phyloP scores from a whole-genome alignment of 2,797 vertebrate species.

The Lagorchestes hirsutus region DNA sequence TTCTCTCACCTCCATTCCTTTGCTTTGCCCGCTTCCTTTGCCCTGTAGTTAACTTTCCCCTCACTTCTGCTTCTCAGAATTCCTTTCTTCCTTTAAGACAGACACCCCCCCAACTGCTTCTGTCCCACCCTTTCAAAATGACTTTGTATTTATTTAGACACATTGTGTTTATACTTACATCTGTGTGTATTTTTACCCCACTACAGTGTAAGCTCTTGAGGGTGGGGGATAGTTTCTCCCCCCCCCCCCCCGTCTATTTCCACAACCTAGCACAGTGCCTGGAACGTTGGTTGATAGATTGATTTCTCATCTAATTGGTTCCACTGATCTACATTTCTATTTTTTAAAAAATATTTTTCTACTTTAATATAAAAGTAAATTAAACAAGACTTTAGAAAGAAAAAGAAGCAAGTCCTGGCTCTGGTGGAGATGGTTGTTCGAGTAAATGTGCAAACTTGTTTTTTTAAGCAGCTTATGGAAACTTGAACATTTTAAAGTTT shows the following conservation, averaged over 20 bases:
- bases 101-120: neutral
- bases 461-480: conserved; percentile 32
- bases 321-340: neutral
- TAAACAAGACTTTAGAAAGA: conserved; percentile 10
- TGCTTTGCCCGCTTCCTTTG: neutral
- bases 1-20: neutral
- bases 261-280: neutral
- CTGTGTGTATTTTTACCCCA: neutral
- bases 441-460: conserved; percentile 32
- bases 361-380: conserved; percentile 31
- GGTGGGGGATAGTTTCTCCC: neutral
- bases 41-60: neutral
- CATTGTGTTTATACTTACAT: neutral
- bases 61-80: neutral
- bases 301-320: neutral
- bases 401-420: neutral
- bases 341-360: neutral
- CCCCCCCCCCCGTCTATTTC: too few species aligned
- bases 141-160: neutral
- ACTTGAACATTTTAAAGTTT: conserved; percentile 38
- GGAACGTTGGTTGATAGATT: neutral
- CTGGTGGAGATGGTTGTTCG: conserved; percentile 41
- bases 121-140: neutral
- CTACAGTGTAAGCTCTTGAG: neutral
- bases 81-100: neutral